These are phyloP conservation scores for Agrotis exclamationis DNA, from an alignment of 2,888 invertebrate genomes.

Conservation along the genomic window DNA sequence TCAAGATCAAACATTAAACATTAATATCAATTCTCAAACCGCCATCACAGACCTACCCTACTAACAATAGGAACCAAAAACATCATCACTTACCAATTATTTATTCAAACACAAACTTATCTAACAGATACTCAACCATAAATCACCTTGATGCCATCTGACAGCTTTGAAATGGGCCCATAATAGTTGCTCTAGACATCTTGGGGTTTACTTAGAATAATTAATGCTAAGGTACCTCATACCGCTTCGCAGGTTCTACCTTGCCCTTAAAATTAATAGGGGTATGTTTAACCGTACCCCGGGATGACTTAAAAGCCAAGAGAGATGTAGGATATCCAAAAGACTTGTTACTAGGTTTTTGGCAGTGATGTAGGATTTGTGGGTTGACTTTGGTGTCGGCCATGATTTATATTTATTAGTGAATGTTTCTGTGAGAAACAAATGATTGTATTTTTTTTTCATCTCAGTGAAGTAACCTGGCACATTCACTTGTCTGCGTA, in stretches of 20 bases:
- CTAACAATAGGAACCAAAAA: conserved; percentile 40
- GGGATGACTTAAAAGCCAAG: conserved; percentile 55
- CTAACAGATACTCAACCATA: conserved; percentile 62
- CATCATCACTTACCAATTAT: conserved; percentile 60
- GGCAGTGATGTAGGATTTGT: conserved; percentile 8
- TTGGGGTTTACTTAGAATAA: conserved; percentile 64
- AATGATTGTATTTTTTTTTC: neutral
- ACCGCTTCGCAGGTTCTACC: conserved; percentile 48
- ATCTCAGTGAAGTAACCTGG: neutral
- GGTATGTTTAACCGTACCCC: conserved; percentile 61
- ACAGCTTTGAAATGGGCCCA: conserved; percentile 67
- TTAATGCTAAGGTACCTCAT: conserved; percentile 67
- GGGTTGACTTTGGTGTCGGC: neutral
- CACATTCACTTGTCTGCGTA: too few relatives aligned
- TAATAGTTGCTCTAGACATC: conserved; percentile 67
- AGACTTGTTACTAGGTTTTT: conserved; percentile 34
- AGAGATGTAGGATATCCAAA: conserved; percentile 43
- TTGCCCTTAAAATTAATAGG: conserved; percentile 68
- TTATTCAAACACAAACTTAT: conserved; percentile 65
- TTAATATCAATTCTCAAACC: neutral
- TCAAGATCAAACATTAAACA: neutral
- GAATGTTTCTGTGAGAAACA: neutral
- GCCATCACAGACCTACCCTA: conserved; percentile 6
- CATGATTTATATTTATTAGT: neutral
- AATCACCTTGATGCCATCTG: conserved; percentile 70